These are phyloP conservation scores for Xiphias gladius DNA, from an alignment of 2,113 vertebrate genomes.

Conservation along the genomic window DNA sequence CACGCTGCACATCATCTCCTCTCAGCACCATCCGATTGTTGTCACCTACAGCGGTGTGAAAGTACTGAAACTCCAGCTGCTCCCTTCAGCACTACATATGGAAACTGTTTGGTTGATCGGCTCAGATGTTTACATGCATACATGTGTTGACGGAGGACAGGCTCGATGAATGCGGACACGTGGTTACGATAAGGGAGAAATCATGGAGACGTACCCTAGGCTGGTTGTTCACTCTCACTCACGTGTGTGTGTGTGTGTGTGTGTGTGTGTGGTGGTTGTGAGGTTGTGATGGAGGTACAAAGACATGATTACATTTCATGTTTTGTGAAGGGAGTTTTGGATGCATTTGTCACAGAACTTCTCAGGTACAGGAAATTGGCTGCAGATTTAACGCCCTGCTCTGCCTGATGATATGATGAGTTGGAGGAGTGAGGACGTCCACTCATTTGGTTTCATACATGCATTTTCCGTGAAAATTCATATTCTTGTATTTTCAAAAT, in stretches of 20 bases:
- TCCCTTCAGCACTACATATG: neutral
- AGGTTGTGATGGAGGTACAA: neutral
- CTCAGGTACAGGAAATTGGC: neutral
- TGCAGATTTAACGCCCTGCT: too few relatives aligned
- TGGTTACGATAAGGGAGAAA: slow-evolving; percentile 55
- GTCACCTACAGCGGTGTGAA: slow-evolving; percentile 11
- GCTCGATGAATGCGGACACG: slow-evolving; percentile 50
- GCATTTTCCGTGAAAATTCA: neutral
- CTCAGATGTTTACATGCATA: slow-evolving; percentile 44
- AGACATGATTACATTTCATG: neutral
- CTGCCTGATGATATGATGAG: too few relatives aligned
- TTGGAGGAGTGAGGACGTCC: neutral
- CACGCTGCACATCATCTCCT: slow-evolving; percentile 24
- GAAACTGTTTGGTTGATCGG: slow-evolving; percentile 15
- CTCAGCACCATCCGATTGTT: slow-evolving; percentile 11
- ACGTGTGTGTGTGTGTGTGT: too few relatives aligned
- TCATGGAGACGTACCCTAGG: slow-evolving; percentile 11
- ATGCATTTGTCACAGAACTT: neutral
- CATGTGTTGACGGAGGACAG: slow-evolving; percentile 48
- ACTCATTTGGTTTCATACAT: neutral
- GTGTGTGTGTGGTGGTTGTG: neutral
- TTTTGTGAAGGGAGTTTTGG: slow-evolving; percentile 3
- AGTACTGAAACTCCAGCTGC: slow-evolving; percentile 50
- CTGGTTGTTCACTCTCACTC: slow-evolving; percentile 25
- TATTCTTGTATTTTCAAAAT: neutral